Conservation (phyloP, 2,888 invertebrate species). For the Ormyrus thymus region DNA sequence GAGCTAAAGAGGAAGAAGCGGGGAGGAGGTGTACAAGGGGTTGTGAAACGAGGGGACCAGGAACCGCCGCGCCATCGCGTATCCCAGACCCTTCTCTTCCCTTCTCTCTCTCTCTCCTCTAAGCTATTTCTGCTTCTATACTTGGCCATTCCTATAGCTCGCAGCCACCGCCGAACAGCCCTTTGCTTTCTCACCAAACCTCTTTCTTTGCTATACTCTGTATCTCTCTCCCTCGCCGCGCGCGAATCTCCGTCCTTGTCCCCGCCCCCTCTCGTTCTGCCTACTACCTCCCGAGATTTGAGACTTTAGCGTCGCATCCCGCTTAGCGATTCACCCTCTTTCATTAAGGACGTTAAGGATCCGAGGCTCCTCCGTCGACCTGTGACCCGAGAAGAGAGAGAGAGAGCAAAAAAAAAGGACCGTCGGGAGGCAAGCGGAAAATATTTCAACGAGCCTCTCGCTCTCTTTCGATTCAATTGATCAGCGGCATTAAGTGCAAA, state of each 20-base stretch:
- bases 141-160: neutral
- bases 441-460: constrained; percentile 1
- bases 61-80: neutral
- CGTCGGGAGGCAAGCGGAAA: constrained; percentile 12
- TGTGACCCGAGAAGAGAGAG: neutral
- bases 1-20: neutral
- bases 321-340: constrained; percentile 67
- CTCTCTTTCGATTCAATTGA: too few relatives aligned
- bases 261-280: neutral
- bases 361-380: constrained; percentile 57
- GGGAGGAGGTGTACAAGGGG: neutral
- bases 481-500: too few relatives aligned
- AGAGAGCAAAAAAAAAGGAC: neutral
- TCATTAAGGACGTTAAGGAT: constrained; percentile 68
- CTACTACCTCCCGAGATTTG: constrained; percentile 48
- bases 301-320: constrained; percentile 61
- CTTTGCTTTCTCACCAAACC: constrained; percentile 5
- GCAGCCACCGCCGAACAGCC: neutral
- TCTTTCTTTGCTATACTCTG: neutral
- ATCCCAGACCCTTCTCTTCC: neutral
- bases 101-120: constrained; percentile 17
- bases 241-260: neutral
- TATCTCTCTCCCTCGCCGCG: neutral
- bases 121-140: neutral
- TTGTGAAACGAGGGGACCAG: constrained; percentile 3